Evolutionary conservation across 2,888 invertebrate species (phyloP).

Genomic region (Temnothorax rugatulus): DNA sequence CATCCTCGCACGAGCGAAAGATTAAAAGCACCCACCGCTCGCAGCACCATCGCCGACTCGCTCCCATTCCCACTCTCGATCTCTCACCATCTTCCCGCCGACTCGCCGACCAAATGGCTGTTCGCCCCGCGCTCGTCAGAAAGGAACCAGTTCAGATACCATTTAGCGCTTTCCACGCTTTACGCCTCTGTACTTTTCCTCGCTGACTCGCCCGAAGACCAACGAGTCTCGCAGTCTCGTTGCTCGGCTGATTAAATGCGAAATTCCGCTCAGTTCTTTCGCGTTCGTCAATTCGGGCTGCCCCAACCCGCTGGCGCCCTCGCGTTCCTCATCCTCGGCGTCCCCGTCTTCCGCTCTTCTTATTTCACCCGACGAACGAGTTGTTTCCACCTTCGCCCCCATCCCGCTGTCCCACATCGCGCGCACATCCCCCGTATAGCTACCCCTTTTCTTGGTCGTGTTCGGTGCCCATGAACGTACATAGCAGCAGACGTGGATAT

Average conservation of each 20-base stretch:
- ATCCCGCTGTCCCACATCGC: conserved; percentile 8
- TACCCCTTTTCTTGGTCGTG: conserved; percentile 40
- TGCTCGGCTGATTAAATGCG: conserved; percentile 82
- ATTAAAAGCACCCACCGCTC: conserved; percentile 77
- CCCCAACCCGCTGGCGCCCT: conserved; percentile 53
- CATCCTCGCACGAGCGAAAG: conserved; percentile 80
- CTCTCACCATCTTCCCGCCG: conserved; percentile 72
- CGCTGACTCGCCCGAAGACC: conserved; percentile 43
- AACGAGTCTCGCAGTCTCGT: conserved; percentile 71
- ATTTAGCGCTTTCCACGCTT: conserved; percentile 77
- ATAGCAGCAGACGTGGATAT: conserved; percentile 73
- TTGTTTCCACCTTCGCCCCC: conserved; percentile 53
- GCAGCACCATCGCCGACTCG: conserved; percentile 44
- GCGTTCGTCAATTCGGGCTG: conserved; percentile 70
- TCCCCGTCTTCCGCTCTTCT: conserved; percentile 59
- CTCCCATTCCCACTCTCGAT: conserved; percentile 53
- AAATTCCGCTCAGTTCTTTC: conserved; percentile 80
- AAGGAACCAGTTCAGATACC: conserved; percentile 77
- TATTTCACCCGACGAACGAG: conserved; percentile 60
- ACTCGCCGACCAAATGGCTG: conserved; percentile 76
- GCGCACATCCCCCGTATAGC: conserved; percentile 30
- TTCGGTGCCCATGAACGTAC: conserved; percentile 37
- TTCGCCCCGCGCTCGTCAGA: conserved; percentile 68
- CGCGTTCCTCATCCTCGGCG: conserved; percentile 49
- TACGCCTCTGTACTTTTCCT: conserved; percentile 65